Evolutionary conservation across 2,113 vertebrate species (phyloP), one percentile per base, ranked within the genome.

Genomic region (Numida meleagris): DNA sequence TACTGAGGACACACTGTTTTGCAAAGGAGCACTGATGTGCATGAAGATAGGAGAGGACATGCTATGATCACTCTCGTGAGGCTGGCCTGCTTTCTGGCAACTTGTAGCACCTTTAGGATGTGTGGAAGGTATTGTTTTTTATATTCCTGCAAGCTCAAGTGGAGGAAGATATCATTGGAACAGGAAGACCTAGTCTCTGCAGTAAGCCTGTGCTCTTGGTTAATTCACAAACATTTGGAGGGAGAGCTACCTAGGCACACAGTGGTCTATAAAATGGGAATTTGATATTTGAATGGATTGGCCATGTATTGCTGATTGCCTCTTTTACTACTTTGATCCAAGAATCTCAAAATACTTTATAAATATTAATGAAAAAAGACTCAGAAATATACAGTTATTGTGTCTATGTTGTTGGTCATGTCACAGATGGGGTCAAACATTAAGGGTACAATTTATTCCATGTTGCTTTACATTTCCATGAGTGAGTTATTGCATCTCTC

Each of bases 301-400:
- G 40, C 81, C 62, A 53, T 90, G 83, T 94, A 82, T 68, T 83
- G 72, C 92, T 90, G 95, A 96, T 96, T 96, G 83, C 94, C 57
- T 83, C 83, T 88, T 95, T 94, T 94, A 96, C 86, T 84, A 83
- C 95, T 96, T 96, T 96, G 95, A 96, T 96, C 86, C 73, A 46
- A 90, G 76, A 83, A 94, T 93, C 90, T 95, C 90, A 89, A 96
- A 95, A 76, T 86, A 72, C 86, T 96, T 96, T 89, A 96, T 96
- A 96, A 96, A 93, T 94, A 96, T 96, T 96, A 96, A 95, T 95
- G 90, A 93, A 90, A 86, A 94, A 96, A 96, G 88, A 75, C 83
- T 93, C 58, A 92, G 90, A 93, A 96, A 93, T 94, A 81, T 93
- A 92, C 82, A 83, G 86, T 88, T 90, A 93, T 96, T 95, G 92